phyloP scores from a whole-genome alignment of 2,888 invertebrate genomes.

The Eristalinus aeneus region DNA sequence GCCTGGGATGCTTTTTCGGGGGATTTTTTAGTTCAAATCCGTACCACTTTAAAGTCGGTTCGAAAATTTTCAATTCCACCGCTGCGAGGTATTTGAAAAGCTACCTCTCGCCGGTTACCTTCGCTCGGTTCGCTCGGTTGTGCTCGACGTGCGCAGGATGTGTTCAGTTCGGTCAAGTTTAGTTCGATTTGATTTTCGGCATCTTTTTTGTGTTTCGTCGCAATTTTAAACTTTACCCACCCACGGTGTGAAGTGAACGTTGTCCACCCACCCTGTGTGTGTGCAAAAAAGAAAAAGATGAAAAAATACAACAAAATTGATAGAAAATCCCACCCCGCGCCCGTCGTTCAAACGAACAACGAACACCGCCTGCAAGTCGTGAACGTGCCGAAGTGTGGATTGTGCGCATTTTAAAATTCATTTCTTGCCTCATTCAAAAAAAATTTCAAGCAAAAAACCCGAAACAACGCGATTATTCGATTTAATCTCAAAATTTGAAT shows the following conservation, averaged over 20 bases:
- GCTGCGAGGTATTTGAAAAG: conserved; percentile 16
- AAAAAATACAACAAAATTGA: neutral
- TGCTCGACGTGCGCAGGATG: conserved; percentile 67
- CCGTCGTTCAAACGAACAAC: neutral
- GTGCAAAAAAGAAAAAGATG: neutral
- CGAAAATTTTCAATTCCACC: conserved; percentile 21
- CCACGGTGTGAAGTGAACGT: neutral
- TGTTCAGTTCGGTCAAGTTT: conserved; percentile 16
- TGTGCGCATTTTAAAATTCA: conserved; percentile 64
- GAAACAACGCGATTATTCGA: conserved; percentile 22
- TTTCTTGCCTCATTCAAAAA: neutral
- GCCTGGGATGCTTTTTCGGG: conserved; percentile 60
- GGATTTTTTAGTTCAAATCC: conserved; percentile 46
- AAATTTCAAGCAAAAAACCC: neutral
- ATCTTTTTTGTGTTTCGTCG: neutral
- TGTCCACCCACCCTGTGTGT: neutral
- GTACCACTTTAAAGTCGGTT: conserved; percentile 68
- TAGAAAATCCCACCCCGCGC: neutral
- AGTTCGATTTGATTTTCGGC: conserved; percentile 56
- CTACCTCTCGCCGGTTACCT: conserved; percentile 13
- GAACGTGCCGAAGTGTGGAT: conserved; percentile 36
- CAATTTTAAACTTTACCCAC: neutral
- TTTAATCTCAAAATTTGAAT: conserved; percentile 32
- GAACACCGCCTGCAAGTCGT: neutral
- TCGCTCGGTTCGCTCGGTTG: conserved; percentile 3